Conservation (phyloP, 2,797 vertebrate genomes). For the Vireo griseus region DNA sequence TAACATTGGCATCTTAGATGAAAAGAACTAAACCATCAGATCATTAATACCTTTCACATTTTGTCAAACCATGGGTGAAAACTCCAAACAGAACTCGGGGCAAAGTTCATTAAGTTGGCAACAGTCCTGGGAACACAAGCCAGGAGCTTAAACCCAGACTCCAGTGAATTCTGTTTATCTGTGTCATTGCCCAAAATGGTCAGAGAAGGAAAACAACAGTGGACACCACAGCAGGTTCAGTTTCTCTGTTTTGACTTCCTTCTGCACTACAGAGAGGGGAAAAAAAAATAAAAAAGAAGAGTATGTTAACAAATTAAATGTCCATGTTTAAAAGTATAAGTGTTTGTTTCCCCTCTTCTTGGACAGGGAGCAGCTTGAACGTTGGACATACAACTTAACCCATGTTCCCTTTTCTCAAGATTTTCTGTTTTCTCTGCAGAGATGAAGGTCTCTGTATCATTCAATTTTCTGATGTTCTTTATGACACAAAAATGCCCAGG, state of each 20-base stretch:
- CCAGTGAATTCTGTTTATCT: neutral
- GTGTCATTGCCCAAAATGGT: conserved; percentile 21
- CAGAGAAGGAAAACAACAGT: neutral
- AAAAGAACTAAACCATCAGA: neutral
- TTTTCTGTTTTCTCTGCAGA: neutral
- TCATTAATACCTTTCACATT: conserved; percentile 42
- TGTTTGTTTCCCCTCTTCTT: neutral
- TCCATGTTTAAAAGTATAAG: neutral
- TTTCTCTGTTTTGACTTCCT: neutral
- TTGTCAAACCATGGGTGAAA: conserved; percentile 34
- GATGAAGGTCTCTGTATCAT: neutral
- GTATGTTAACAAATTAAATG: neutral
- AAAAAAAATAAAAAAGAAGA: no score
- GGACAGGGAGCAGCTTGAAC: neutral
- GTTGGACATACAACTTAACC: neutral
- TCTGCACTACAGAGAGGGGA: neutral
- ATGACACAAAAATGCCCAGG: neutral
- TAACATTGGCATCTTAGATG: neutral
- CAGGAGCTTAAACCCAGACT: conserved; percentile 23
- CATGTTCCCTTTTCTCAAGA: neutral
- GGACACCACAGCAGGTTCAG: neutral
- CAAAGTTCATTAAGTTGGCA: conserved; percentile 28
- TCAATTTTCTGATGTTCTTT: neutral
- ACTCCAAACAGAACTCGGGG: conserved; percentile 14
- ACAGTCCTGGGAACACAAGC: neutral